Percentiles rank a stretch among this genome's conserved stretches.
Evolutionary conservation across 2,797 vertebrate genomes (phyloP).

Genomic region (Propithecus perrieri): DNA sequence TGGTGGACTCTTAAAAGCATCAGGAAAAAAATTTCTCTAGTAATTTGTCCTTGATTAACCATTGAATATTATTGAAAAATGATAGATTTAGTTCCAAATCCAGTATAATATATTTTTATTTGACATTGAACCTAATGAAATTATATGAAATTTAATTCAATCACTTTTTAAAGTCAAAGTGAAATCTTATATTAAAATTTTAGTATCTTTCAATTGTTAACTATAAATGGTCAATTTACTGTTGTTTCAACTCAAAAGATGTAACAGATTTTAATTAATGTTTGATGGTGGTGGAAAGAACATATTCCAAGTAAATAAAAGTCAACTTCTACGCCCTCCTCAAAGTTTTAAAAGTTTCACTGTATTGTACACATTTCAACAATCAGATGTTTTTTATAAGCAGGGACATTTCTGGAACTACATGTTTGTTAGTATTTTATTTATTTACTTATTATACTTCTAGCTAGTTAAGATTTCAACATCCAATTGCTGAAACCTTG

Average conservation of each 20-base stretch:
- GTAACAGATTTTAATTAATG: constrained; percentile 1
- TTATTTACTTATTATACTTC: constrained; percentile 55
- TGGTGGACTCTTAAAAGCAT: not conserved
- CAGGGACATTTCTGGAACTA: constrained; percentile 52
- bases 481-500: constrained; percentile 40
- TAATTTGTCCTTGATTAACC: not conserved
- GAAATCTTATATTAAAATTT: constrained; percentile 24
- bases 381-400: constrained; percentile 58
- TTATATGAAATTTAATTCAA: not conserved
- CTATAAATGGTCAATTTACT: not conserved
- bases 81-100: not conserved
- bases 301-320: not conserved
- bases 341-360: not conserved
- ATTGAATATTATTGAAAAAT: not conserved
- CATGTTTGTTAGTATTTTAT: constrained; percentile 41
- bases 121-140: not conserved
- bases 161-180: constrained; percentile 16
- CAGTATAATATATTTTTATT: constrained; percentile 6
- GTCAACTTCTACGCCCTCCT: not conserved
- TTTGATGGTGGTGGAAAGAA: constrained; percentile 24
- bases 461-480: constrained; percentile 56
- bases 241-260: constrained; percentile 2
- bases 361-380: not conserved
- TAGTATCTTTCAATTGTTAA: not conserved
- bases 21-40: not conserved